These are phyloP conservation scores for Cataglyphis hispanica DNA, from an alignment of 1,140 invertebrate species.

Conservation along the genomic window DNA sequence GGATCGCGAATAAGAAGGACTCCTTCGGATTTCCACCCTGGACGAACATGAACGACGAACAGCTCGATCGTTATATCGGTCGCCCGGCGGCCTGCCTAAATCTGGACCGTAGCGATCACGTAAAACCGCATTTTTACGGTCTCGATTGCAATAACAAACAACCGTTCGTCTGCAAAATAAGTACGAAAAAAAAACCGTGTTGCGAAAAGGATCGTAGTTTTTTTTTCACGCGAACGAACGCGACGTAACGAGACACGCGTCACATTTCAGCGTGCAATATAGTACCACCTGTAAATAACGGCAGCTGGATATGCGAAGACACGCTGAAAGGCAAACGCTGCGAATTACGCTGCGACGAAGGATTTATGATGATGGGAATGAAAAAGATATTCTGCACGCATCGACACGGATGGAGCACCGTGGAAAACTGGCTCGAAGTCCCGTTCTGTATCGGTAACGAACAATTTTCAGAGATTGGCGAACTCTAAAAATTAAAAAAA, in stretches of 20 bases:
- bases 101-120: constrained; percentile 75
- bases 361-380: constrained; percentile 72
- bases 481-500: not conserved
- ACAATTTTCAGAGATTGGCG: not conserved
- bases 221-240: not conserved
- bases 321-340: constrained; percentile 65
- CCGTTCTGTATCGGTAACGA: constrained; percentile 74
- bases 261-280: constrained; percentile 65
- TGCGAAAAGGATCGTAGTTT: not conserved
- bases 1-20: constrained; percentile 64
- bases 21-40: constrained; percentile 70
- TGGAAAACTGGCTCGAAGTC: constrained; percentile 76
- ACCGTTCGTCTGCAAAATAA: constrained; percentile 75
- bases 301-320: constrained; percentile 75
- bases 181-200: constrained; percentile 46
- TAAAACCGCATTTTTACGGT: constrained; percentile 75
- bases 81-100: constrained; percentile 71
- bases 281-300: constrained; percentile 72
- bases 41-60: constrained; percentile 62
- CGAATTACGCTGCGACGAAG: constrained; percentile 66
- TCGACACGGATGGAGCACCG: constrained; percentile 70
- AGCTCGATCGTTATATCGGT: constrained; percentile 54
- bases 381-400: constrained; percentile 66
- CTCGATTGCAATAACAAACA: constrained; percentile 76
- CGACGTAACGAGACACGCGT: not conserved